A percentile compares a stretch with the other conserved stretches of the same genome.
Conservation (phyloP, 2,797 vertebrate species). For the Tapirus indicus region DNA sequence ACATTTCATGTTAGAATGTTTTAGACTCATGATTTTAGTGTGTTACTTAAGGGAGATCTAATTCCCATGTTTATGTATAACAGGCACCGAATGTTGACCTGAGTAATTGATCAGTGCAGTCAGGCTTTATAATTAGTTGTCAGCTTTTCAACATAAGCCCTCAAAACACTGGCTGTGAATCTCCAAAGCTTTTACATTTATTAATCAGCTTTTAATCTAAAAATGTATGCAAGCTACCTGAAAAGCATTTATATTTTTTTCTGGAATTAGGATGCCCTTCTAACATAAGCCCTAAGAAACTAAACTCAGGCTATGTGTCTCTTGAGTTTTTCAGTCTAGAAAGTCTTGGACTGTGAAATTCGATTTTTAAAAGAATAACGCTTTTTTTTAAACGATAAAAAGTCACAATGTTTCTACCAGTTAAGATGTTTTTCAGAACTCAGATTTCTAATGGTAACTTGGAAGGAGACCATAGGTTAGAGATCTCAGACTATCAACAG, state of each 20-base stretch:
- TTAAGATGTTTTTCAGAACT: background rate
- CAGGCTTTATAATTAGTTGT: conserved; percentile 96
- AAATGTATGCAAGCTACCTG: conserved; percentile 74
- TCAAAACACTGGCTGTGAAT: conserved; percentile 88
- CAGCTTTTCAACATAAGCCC: conserved; percentile 93
- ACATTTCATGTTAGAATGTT: conserved; percentile 75
- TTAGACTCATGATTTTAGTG: conserved; percentile 81
- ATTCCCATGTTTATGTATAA: conserved; percentile 92
- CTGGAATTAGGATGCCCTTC: conserved; percentile 44
- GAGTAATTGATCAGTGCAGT: conserved; percentile 97
- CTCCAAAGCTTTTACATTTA: conserved; percentile 84
- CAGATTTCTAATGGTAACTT: background rate
- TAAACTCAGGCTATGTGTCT: background rate
- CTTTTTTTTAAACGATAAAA: background rate
- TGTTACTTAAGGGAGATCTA: conserved; percentile 91
- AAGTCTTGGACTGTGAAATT: background rate
- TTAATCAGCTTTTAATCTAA: conserved; percentile 86
- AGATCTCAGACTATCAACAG: background rate
- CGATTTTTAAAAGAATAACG: background rate
- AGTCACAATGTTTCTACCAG: background rate
- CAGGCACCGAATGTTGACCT: conserved; percentile 95
- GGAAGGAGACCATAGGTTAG: background rate
- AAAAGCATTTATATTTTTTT: conserved; percentile 77
- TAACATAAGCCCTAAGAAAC: conserved; percentile 47
- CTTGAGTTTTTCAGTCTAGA: background rate